Conservation (phyloP, 1,140 invertebrate genomes). For the Zaprionus africanus region DNA sequence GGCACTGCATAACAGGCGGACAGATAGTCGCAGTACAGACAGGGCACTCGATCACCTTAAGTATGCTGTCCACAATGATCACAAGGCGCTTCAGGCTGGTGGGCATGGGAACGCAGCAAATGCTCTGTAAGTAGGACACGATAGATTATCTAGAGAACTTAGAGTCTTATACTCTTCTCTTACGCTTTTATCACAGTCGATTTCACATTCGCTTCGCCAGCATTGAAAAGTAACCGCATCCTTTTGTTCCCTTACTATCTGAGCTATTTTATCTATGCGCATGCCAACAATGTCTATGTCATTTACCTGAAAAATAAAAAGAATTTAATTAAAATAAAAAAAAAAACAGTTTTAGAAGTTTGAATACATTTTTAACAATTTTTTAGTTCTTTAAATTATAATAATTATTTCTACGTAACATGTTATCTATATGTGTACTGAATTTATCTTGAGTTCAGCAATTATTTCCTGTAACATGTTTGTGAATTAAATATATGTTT, state of each 20-base stretch:
- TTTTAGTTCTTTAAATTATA: too few relatives aligned
- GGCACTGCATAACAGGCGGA: constrained; percentile 88
- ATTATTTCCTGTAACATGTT: too few relatives aligned
- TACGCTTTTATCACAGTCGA: constrained; percentile 85
- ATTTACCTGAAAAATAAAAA: constrained; percentile 84
- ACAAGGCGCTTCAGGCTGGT: constrained; percentile 85
- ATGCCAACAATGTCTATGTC: constrained; percentile 87
- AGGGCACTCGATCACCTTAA: constrained; percentile 87
- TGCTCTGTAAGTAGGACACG: constrained; percentile 55
- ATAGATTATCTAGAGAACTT: neutral
- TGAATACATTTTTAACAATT: neutral
- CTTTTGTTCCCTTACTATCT: constrained; percentile 85
- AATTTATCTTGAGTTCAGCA: neutral
- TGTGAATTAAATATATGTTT: neutral
- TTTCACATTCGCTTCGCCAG: constrained; percentile 85
- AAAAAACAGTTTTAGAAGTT: neutral
- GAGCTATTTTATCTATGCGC: constrained; percentile 86
- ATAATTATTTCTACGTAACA: too few relatives aligned
- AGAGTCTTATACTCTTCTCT: constrained; percentile 9
- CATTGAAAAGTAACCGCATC: constrained; percentile 83
- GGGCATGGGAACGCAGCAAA: constrained; percentile 86
- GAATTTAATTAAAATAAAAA: neutral
- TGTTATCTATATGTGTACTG: too few relatives aligned
- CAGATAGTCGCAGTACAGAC: constrained; percentile 87
- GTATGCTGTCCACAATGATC: constrained; percentile 85